Percentiles rank a stretch among this genome's conserved stretches.
phyloP scores from a whole-genome alignment of 2,888 invertebrate genomes.

The Lacanobia oleracea region DNA sequence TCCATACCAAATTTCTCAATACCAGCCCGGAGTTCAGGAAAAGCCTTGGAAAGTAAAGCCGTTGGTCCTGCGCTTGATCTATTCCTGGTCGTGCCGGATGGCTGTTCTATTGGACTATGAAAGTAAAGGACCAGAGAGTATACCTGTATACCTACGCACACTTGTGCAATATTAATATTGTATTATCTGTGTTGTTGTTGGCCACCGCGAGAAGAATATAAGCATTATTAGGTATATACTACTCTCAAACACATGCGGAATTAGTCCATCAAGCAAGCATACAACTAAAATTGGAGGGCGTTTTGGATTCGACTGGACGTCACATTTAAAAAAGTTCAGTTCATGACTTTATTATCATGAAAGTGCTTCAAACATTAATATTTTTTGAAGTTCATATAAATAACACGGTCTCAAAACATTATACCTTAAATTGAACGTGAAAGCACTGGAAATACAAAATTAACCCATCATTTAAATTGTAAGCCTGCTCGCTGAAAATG shows the following conservation, averaged over 20 bases:
- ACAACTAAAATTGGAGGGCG: too few species aligned
- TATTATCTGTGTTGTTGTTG: too few species aligned
- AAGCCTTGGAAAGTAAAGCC: too few species aligned
- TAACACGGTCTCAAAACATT: background rate
- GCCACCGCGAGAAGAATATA: background rate
- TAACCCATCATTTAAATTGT: constrained; percentile 27
- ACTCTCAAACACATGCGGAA: background rate
- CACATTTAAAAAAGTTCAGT: background rate
- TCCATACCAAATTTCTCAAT: too few species aligned
- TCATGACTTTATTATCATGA: constrained; percentile 1
- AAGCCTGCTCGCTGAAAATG: constrained; percentile 24
- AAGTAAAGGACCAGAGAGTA: too few species aligned
- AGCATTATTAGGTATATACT: background rate
- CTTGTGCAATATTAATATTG: too few species aligned
- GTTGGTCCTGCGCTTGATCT: too few species aligned
- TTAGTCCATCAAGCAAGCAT: background rate
- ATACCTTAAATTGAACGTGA: constrained; percentile 1
- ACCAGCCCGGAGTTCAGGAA: too few species aligned
- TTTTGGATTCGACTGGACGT: background rate
- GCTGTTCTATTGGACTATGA: too few species aligned
- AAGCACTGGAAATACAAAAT: constrained; percentile 17
- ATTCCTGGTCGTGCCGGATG: too few species aligned
- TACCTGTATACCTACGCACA: too few species aligned
- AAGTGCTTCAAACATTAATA: background rate
- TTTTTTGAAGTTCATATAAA: constrained; percentile 10